These are phyloP conservation scores for Acipenser transmontanus DNA, from an alignment of 2,797 vertebrate genomes.

Conservation along the genomic window DNA sequence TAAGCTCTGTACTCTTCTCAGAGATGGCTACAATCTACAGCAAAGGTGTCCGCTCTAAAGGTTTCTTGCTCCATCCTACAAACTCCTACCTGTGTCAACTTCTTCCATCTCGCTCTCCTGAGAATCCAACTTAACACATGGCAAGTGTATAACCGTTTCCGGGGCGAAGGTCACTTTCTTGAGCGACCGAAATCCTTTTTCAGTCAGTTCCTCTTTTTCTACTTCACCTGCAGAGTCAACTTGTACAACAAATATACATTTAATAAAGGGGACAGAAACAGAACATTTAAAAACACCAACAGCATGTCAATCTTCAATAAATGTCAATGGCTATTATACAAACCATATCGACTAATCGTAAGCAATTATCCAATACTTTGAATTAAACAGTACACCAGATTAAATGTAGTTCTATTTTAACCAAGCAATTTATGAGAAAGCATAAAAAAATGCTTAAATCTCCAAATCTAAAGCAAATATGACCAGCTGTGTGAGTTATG, in stretches of 20 bases:
- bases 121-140: slow-evolving; percentile 19
- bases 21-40: background rate
- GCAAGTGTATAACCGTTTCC: slow-evolving; percentile 34
- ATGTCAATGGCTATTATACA: too few species aligned
- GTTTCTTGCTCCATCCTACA: background rate
- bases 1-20: background rate
- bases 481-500: too few species aligned
- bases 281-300: background rate
- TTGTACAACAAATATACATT: background rate
- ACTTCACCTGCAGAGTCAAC: background rate
- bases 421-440: background rate
- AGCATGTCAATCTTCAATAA: too few species aligned
- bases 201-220: background rate
- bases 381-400: background rate
- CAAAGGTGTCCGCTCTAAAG: background rate
- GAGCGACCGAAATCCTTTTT: slow-evolving; percentile 12
- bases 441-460: background rate
- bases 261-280: background rate
- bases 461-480: background rate
- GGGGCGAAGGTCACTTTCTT: slow-evolving; percentile 47
- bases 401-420: background rate
- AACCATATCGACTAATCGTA: too few species aligned
- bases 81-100: slow-evolving; percentile 39
- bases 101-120: slow-evolving; percentile 26
- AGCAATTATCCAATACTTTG: too few species aligned